phyloP scores from a whole-genome alignment of 2,113 vertebrate genomes.

The Epinephelus cyanopodus region DNA sequence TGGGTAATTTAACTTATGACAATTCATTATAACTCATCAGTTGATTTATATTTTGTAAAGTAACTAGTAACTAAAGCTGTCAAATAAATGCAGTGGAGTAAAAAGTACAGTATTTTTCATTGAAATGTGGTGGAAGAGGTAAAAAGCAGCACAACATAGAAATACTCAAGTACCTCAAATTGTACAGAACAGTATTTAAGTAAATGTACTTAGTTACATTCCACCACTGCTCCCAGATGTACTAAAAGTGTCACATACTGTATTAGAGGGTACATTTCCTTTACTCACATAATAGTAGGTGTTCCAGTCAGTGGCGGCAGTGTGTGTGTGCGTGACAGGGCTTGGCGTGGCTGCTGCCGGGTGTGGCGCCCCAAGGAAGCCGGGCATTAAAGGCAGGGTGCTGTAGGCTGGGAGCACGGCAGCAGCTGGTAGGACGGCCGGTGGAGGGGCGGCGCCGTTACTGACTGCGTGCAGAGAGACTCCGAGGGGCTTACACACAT shows the following conservation, averaged over 20 bases:
- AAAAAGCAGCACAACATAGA: no score
- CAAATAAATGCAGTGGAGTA: no score
- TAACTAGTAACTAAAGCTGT: no score
- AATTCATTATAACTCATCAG: no score
- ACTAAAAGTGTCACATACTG: background rate
- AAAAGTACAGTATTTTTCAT: no score
- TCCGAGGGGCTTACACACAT: slow-evolving; percentile 80
- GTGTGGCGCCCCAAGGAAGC: slow-evolving; percentile 82
- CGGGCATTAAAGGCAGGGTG: slow-evolving; percentile 84
- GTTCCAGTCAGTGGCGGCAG: slow-evolving; percentile 82
- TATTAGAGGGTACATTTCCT: background rate
- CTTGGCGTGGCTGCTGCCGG: slow-evolving; percentile 67
- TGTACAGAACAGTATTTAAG: no score
- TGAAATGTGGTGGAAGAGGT: no score
- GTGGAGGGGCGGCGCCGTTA: slow-evolving; percentile 78
- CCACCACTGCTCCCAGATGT: background rate
- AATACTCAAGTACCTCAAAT: no score
- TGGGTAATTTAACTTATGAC: no score
- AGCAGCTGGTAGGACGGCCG: slow-evolving; percentile 74
- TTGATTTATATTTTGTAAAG: no score
- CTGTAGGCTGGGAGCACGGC: slow-evolving; percentile 83
- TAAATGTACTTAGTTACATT: no score
- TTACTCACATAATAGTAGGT: slow-evolving; percentile 87
- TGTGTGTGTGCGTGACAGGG: slow-evolving; percentile 73
- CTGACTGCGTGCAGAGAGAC: slow-evolving; percentile 80